Conservation (phyloP, 2,888 invertebrate species). For the Ptychoptera albimana region DNA sequence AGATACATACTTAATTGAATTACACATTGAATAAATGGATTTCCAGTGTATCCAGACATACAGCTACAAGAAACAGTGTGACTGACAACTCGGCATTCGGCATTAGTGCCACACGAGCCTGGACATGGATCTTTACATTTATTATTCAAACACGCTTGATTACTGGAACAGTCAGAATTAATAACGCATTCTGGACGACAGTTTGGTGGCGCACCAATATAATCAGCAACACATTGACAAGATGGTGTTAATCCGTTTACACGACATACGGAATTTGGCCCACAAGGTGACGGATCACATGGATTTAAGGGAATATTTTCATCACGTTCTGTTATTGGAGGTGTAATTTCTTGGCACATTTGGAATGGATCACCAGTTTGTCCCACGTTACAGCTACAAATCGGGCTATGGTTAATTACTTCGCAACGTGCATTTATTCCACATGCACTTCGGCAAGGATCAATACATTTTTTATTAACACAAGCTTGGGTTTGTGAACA, state of each 20-base stretch:
- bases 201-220: conserved; percentile 63
- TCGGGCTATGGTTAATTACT: conserved; percentile 54
- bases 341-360: conserved; percentile 44
- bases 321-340: conserved; percentile 21
- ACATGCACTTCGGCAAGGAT: conserved; percentile 57
- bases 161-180: conserved; percentile 63
- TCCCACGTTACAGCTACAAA: conserved; percentile 47
- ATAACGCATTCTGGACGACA: conserved; percentile 72
- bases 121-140: conserved; percentile 72
- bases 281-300: conserved; percentile 66
- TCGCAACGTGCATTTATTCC: conserved; percentile 53
- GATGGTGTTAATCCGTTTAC: conserved; percentile 47
- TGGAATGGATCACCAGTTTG: conserved; percentile 64
- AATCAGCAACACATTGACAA: conserved; percentile 61
- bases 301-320: conserved; percentile 36
- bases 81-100: conserved; percentile 63
- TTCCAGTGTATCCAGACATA: conserved; percentile 56
- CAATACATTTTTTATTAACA: conserved; percentile 49
- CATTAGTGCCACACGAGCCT: conserved; percentile 63
- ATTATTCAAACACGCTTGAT: conserved; percentile 62
- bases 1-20: background rate
- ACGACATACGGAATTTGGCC: conserved; percentile 61
- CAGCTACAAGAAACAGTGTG: conserved; percentile 73
- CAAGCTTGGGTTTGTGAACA: conserved; percentile 46
- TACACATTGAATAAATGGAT: conserved; percentile 63